Evolutionary conservation across 2,797 vertebrate genomes (phyloP).

Genomic region (Gorsachius magnificus): DNA sequence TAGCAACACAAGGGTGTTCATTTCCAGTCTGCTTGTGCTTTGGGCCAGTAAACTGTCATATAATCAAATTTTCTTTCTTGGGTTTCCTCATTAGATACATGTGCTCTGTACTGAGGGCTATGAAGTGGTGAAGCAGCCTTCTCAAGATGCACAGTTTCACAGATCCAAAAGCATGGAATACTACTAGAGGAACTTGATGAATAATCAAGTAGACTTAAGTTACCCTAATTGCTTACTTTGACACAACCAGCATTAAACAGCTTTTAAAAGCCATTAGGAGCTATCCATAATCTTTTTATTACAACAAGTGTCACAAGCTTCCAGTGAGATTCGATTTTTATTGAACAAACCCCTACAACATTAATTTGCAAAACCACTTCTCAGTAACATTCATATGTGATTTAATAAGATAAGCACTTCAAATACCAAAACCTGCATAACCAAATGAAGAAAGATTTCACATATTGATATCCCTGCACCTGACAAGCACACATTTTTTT

Average conservation of each 20-base stretch:
- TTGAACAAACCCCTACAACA: conserved; percentile 4
- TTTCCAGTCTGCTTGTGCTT: neutral
- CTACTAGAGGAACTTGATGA: neutral
- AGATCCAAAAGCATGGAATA: neutral
- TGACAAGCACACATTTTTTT: neutral
- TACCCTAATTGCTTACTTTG: conserved; percentile 42
- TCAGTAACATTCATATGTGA: neutral
- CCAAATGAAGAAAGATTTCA: neutral
- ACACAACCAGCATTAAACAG: conserved; percentile 27
- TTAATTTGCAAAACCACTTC: neutral
- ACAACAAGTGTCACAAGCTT: neutral
- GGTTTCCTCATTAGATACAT: neutral
- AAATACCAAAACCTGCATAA: neutral
- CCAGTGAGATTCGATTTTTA: neutral
- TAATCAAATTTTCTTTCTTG: neutral
- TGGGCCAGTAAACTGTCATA: neutral
- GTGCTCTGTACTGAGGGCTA: neutral
- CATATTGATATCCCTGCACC: neutral
- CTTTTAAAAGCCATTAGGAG: conserved; percentile 46
- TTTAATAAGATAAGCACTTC: neutral
- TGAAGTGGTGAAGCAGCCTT: neutral
- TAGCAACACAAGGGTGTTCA: neutral
- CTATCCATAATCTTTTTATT: conserved; percentile 30
- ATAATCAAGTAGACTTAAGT: conserved; percentile 32
- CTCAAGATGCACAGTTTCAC: neutral